phyloP scores from a whole-genome alignment of 2,888 invertebrate genomes.

The Nymphalis polychloros region DNA sequence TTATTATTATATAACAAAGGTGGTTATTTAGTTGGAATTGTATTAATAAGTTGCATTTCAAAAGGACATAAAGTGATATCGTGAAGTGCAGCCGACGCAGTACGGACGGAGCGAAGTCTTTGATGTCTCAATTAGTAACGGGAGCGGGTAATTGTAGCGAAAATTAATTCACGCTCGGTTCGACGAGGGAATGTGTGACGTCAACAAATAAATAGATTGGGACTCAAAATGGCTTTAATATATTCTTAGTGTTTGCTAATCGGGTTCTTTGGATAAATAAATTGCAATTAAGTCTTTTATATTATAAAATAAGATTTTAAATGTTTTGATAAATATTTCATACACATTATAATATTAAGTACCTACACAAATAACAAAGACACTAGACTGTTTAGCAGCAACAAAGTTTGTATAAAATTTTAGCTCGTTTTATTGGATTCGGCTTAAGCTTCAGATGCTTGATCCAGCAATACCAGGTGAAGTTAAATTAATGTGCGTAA shows the following conservation, averaged over 20 bases:
- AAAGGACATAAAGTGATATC: slow-evolving; percentile 48
- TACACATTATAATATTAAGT: no score
- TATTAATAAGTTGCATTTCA: slow-evolving; percentile 40
- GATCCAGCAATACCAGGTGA: no score
- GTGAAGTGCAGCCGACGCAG: slow-evolving; percentile 47
- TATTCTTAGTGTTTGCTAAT: background rate
- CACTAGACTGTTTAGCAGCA: no score
- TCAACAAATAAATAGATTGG: slow-evolving; percentile 30
- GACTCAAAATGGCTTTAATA: slow-evolving; percentile 1
- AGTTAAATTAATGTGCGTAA: no score
- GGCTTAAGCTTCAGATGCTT: no score
- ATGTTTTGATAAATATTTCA: no score
- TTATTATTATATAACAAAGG: no score
- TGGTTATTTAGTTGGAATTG: slow-evolving; percentile 23
- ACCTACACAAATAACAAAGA: no score
- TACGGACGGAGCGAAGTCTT: slow-evolving; percentile 60
- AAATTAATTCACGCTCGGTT: slow-evolving; percentile 69
- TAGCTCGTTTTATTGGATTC: no score
- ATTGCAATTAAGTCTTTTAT: no score
- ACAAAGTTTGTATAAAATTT: no score
- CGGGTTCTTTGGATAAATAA: background rate
- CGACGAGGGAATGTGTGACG: slow-evolving; percentile 43
- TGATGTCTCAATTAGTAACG: slow-evolving; percentile 80
- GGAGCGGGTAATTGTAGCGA: slow-evolving; percentile 78
- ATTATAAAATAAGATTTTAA: no score